These are phyloP conservation scores for Pipistrellus kuhlii DNA, from an alignment of 2,797 vertebrate species.

Conservation along the genomic window DNA sequence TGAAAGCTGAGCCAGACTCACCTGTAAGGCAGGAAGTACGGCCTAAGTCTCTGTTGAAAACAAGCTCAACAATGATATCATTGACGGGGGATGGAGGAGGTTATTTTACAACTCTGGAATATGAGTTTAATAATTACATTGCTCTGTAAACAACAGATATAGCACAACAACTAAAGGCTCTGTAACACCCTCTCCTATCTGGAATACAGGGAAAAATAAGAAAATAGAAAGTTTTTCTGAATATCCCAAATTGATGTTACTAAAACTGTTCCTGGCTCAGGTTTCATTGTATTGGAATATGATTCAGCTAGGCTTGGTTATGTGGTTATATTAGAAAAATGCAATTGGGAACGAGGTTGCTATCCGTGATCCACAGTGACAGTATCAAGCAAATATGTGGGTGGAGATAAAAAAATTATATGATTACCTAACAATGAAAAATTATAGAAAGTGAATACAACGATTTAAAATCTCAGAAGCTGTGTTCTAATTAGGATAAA, in stretches of 20 bases:
- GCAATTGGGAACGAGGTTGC: background rate
- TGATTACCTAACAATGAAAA: background rate
- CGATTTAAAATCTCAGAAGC: background rate
- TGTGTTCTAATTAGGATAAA: background rate
- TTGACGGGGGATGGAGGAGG: background rate
- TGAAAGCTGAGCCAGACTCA: background rate
- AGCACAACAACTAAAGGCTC: background rate
- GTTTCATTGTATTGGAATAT: conserved; percentile 45
- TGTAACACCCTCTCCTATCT: background rate
- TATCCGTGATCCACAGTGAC: background rate
- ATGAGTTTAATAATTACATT: conserved; percentile 22
- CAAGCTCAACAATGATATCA: conserved; percentile 3
- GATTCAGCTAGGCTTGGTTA: conserved; percentile 42
- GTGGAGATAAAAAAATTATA: conserved; percentile 3
- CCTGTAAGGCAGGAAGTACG: background rate
- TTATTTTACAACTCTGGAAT: conserved; percentile 15
- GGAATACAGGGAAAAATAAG: background rate
- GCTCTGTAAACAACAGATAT: background rate
- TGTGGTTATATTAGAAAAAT: conserved; percentile 33
- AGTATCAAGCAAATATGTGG: conserved; percentile 30
- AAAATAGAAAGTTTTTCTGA: conserved; percentile 16
- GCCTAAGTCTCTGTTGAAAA: background rate
- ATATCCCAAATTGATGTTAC: background rate
- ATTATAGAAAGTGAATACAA: background rate
- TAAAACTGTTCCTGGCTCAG: background rate